Evolutionary conservation across 2,797 vertebrate genomes (phyloP), one percentile per base, ranked within the genome.

Genomic region (Phoeniculus purpureus): DNA sequence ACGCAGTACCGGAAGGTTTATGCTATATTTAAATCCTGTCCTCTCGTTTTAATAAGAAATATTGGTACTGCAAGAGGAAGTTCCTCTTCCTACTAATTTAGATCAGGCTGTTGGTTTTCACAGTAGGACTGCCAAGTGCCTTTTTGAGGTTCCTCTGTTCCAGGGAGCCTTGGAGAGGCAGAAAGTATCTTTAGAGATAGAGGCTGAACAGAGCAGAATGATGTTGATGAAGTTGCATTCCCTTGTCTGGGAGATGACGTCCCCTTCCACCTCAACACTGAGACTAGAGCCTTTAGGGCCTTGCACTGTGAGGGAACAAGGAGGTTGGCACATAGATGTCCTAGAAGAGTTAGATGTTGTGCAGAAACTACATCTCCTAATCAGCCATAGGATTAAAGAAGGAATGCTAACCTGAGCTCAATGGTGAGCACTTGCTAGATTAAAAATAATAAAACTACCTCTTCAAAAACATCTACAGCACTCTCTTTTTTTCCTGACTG

Each of bases 21-120:
- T 77, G 91, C 93, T 91, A 85, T 94, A 95, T 92, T 96, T 95
- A 95, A 93, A 92, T 80, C 62, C 78, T 32, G 67, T 84, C 74
- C 80, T 88, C 90, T 94, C 52, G 50, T 80, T 94, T 90, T 89
- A 91, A 89, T 89, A 80, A 58, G 72, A 93, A 93, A 93, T 92
- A 94, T 67, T 60, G 74, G 71, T 95, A 56, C 56, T 91, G 62
- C 74, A 64, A 68, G 70, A 92, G 58, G 70, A 94, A 94, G 83
- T 85, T 52, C 75, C 55, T 92, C 89, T 89, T 87, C 34, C 52
- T 81, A 37, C 80, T 87, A 85, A 91, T 90, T 91, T 92, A 73
- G 81, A 95, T 56, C 66, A 83, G 84, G 78, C 81, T 93, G 70
- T 72, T 72, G 29, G 74, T 89, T 94, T 93, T 85, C 14, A 0